Base-by-base conservation (phyloP, 2,797 vertebrate species). In the Onychomys torridus region DNA sequence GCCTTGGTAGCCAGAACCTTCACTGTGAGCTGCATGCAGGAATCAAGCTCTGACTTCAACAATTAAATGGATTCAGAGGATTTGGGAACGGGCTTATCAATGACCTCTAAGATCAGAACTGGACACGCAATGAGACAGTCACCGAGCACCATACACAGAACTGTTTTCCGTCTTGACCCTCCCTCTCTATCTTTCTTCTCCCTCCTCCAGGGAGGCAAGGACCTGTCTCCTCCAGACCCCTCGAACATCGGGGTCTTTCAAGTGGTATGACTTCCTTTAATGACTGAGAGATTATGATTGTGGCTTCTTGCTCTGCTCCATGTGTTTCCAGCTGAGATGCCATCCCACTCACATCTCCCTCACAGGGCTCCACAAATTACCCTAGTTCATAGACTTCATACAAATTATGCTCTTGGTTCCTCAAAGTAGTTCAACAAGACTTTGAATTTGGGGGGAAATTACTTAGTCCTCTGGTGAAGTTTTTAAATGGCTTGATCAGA, bases 301-400 rank as follows among this genome's bases (percentile, higher is more conserved):
- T 46, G 89, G 96, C 75, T 96, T 97, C 91, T 96, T 86, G 79
- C 97, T 97, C 94, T 1, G 52, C 59, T 95, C 97, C 69, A 81
- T 59, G 34, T 96, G 71, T 43, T 95, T 87, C 92, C 91, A 96
- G 63, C 57, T 93, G 89, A 96, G 94, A 96, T 89, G 77, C 69
- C 34, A 82, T 96, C 96, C 61, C 97, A 97, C 93, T 98, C 76
- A 96, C 89, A 96, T 96, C 98, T 98, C 92, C 96, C 90, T 97
- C 95, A 67, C 81, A 96, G 90, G 82, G 0, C 87, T 95, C 97
- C 57, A 91, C 32, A 96, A 91, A 93, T 88, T 94, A 69, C 95
- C 93, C 85, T 82, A 6, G 27, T 65, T n/a, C 81, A 8, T 29
- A 76, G 84, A 92, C 81, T 91, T 95, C 79, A 95, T 95, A 96